Evolutionary conservation across 1,140 invertebrate species (phyloP), one percentile per base, ranked within the genome.

Genomic region (Lucilia cuprina): DNA sequence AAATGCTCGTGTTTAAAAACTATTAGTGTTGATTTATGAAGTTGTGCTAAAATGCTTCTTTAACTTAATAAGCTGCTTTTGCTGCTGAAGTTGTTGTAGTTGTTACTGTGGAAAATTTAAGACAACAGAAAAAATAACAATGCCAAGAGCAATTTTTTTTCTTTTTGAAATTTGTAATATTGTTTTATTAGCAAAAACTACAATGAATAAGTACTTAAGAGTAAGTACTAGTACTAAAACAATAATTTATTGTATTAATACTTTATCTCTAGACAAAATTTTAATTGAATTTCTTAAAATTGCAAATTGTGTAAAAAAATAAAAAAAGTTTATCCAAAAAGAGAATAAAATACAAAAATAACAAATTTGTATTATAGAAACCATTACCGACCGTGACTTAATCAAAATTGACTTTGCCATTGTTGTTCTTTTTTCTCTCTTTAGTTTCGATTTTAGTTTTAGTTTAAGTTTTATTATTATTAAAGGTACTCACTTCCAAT

Each of bases 1-100:
- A 9, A 80, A 80, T 80, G 77, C 41, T 80, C 77, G 77, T 80
- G 77, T 80, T 80, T 50, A 49, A 80, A 80, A 80, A 80, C 77
- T 49, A 80, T 80, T 80, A 80, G 77, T 49, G 77, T 50, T 80
- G 77, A 80, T 80, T 80, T 80, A 80, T 80, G 77, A 80, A 80
- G 65, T 70, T 70, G 65, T 70, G 65, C 65, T 70, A 49, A 80
- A 49, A 25, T 80, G n/a, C 41, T 41, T 78, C 75, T 41, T 80
- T 80, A 70, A 70, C 4, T 70, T 70, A 70, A 70, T 70, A 70
- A 70, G n/a, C 10, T 21, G 25, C 3, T 30, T 30, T 30, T 30
- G 41, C 41, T 41, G 41, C 41, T 41, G 41, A 8, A 7, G 41
- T 41, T 8, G 41, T 41, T 21, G 10, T 19, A 70, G 65, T 21